Evolutionary conservation across 2,888 invertebrate genomes (phyloP), one percentile per base, ranked within the genome.

Genomic region (Cinara cedri): DNA sequence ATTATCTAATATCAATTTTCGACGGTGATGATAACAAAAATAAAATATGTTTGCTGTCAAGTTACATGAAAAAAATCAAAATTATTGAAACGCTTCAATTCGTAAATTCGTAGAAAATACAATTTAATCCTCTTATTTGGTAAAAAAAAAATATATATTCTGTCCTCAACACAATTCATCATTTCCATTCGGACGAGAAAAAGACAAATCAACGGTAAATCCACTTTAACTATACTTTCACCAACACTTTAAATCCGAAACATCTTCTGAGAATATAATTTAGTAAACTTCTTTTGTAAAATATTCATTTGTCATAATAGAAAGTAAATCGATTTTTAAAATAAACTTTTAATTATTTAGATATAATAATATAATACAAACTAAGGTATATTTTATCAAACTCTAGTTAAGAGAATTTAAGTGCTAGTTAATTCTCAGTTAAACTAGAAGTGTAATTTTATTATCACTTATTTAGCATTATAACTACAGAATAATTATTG

Each of bases 141-240:
- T 51, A 26, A n/a, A 55, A 8, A 42, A 54, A 60, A 74, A 74
- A 74, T 66, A 75, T n/a, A 75, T 54, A 54, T 66, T 13, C 44
- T 66, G 26, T 75, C 54, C 1, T 66, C 46, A 26, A 76, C 66
- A 76, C 63, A 65, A 76, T 76, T 68, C 76, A 76, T 76, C 76
- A 76, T 76, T 68, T 68, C 16, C 49, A 46, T 14, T 24, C 55
- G 19, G 19, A 46, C 57, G 44, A 55, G 46, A 68, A 76, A 66
- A 68, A 55, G 26, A 76, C 55, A 57, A 76, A 76, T 68, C 76
- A 76, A 68, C 76, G 76, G 57, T 68, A 76, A 76, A 76, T 34
- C 34, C 34, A 34, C 34, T 34, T 34, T 34, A 34, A 34, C 34
- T 6, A 34, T 34, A 34, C 34, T 34, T 34, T 34, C 34, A 34